A percentile compares a stretch with the other conserved stretches of the same genome.
These are phyloP conservation scores for Drosophila melanocephala DNA, from an alignment of 2,888 invertebrate genomes.

Conservation along the genomic window DNA sequence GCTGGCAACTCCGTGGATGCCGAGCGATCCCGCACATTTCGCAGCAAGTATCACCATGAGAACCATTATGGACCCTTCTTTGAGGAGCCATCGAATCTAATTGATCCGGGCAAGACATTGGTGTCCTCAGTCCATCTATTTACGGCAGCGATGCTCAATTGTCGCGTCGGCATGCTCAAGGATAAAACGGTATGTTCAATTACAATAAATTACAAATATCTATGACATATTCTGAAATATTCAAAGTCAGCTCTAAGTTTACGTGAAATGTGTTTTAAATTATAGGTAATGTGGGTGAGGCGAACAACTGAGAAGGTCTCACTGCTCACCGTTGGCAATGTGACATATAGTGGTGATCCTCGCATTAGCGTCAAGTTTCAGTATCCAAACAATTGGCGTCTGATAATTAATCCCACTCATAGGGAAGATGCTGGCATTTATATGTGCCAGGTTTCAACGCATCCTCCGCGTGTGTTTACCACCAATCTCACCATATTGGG, in stretches of 20 bases:
- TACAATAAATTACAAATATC: not conserved
- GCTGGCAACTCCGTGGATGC: slow-evolving; percentile 50
- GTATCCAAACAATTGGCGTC: slow-evolving; percentile 90
- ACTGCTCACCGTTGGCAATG: slow-evolving; percentile 88
- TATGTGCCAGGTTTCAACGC: slow-evolving; percentile 93
- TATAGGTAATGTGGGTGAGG: slow-evolving; percentile 90
- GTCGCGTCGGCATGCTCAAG: slow-evolving; percentile 90
- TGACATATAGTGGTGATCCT: slow-evolving; percentile 88
- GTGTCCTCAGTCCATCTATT: slow-evolving; percentile 88
- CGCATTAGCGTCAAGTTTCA: slow-evolving; percentile 89
- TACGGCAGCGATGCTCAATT: slow-evolving; percentile 88
- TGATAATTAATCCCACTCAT: slow-evolving; percentile 90
- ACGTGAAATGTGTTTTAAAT: not conserved
- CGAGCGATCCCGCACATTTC: slow-evolving; percentile 80
- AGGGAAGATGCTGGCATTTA: slow-evolving; percentile 90
- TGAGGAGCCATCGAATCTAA: slow-evolving; percentile 86
- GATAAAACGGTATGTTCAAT: slow-evolving; percentile 88
- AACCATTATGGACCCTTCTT: slow-evolving; percentile 91
- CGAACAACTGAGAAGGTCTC: slow-evolving; percentile 88
- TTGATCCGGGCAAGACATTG: slow-evolving; percentile 87
- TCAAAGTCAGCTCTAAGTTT: not conserved
- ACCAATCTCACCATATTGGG: slow-evolving; percentile 91
- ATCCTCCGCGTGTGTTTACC: slow-evolving; percentile 91
- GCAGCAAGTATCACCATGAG: slow-evolving; percentile 88
- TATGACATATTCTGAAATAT: not conserved